Base-by-base conservation (phyloP, 2,797 vertebrate genomes). In the Champsocephalus esox region DNA sequence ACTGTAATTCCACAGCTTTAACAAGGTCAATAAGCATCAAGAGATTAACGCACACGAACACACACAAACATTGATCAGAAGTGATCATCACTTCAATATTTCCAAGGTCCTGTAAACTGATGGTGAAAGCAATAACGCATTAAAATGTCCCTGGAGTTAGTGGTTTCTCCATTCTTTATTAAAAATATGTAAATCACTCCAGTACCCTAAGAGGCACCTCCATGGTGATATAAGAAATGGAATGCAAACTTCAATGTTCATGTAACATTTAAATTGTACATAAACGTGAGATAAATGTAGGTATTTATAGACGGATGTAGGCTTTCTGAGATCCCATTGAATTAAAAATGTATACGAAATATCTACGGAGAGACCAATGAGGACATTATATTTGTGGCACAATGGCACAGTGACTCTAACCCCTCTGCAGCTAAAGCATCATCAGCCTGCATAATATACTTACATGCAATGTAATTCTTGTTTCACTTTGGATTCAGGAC, bases 231-330 rank as follows among this genome's bases (percentile, higher is more conserved):
- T 75, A 75, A 80, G 66, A 32, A 75, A 76, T 32, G 41, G 21
- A 80, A 80, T 66, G 44, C 68, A 73, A 65, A 60, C 62, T 63
- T 58, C 59, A 73, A 57, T 67, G 34, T 66, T 77, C 75, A 77
- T 76, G 56, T 58, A 66, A 86, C 77, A 81, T 84, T 80, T n/a
- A 77, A 86, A 73, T 66, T 64, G 64, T 8, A 45, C n/a, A 14
- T 72, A 68, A 71, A 76, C 3, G 55, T 68, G 78, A 82, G 54
- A 71, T 83, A 62, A 84, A 82, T 84, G 57, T 48, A n/a, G 52
- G 51, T 55, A 14, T 54, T 69, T 52, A 12, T 17, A 71, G 67
- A 62, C 61, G 38, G 44, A 46, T 49, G 46, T 70, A 17, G 12
- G 64, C 46, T 59, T 17, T 52, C 32, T 75, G 34, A 73, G 43